These are phyloP conservation scores for Dendrocincla fuliginosa DNA, from an alignment of 2,797 vertebrate species.

Conservation along the genomic window DNA sequence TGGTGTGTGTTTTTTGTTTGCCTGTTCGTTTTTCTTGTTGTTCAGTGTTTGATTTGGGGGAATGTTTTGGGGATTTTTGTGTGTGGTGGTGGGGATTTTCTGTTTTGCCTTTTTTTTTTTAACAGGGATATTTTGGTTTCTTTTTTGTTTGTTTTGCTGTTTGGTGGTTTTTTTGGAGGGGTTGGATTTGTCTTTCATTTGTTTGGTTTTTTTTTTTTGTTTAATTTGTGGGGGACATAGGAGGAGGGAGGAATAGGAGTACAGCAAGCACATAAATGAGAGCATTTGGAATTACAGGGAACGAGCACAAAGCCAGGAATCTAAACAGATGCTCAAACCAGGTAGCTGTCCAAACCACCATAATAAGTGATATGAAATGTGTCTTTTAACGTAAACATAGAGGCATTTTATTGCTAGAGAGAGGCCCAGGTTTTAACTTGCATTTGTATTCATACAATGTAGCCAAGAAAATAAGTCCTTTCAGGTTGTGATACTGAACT, in stretches of 20 bases:
- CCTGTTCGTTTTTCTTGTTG: background rate
- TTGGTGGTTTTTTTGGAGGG: no score
- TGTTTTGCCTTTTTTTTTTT: no score
- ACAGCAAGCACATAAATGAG: background rate
- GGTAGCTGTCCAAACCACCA: background rate
- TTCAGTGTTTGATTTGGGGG: background rate
- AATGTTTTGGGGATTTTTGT: rapidly evolving
- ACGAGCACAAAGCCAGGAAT: background rate
- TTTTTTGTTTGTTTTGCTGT: no score
- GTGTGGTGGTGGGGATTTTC: background rate
- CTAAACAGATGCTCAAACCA: background rate
- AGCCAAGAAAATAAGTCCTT: background rate
- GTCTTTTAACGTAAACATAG: background rate
- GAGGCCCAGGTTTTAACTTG: background rate
- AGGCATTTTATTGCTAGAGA: background rate
- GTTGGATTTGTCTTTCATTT: background rate
- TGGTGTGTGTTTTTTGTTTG: background rate
- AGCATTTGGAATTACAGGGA: background rate
- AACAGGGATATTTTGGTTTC: background rate
- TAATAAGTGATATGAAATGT: background rate
- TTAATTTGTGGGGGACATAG: background rate
- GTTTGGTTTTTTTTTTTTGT: rapidly evolving
- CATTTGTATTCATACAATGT: background rate
- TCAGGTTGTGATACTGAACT: background rate
- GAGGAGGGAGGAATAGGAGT: background rate